Evolutionary conservation across 2,888 invertebrate genomes (phyloP).

Genomic region (Cerastis rubricosa): DNA sequence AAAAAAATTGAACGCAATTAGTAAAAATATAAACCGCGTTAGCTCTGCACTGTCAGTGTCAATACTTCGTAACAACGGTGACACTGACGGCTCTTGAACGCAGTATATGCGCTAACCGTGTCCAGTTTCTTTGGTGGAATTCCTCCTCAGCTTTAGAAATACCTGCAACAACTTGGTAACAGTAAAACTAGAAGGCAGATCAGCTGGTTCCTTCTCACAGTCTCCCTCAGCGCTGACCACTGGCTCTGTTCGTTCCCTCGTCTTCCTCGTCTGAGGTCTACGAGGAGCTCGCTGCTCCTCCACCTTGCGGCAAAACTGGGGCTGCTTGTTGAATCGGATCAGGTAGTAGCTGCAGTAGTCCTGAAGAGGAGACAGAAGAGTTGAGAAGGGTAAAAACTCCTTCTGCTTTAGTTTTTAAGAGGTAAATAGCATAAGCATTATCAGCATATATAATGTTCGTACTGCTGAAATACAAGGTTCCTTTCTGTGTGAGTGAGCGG

Average conservation of each 20-base stretch:
- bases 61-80: not conserved
- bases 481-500: no score
- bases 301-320: slow-evolving; percentile 93
- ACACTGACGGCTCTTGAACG: no score
- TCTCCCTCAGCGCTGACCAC: slow-evolving; percentile 49
- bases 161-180: slow-evolving; percentile 81
- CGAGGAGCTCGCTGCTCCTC: slow-evolving; percentile 73
- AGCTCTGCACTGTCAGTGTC: not conserved
- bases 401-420: not conserved
- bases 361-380: not conserved
- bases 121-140: not conserved
- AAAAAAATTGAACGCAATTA: not conserved
- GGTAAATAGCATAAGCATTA: no score
- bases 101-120: not conserved
- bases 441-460: no score
- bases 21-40: not conserved
- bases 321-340: slow-evolving; percentile 96
- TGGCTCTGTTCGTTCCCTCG: slow-evolving; percentile 65
- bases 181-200: slow-evolving; percentile 80
- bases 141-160: not conserved
- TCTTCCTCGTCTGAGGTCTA: slow-evolving; percentile 76
- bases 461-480: no score
- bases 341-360: slow-evolving; percentile 96
- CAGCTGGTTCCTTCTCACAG: slow-evolving; percentile 67
- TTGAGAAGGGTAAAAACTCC: not conserved